Evolutionary conservation across 2,888 invertebrate species (phyloP), one percentile per base, ranked within the genome.

Genomic region (Ormyrus pomaceus): DNA sequence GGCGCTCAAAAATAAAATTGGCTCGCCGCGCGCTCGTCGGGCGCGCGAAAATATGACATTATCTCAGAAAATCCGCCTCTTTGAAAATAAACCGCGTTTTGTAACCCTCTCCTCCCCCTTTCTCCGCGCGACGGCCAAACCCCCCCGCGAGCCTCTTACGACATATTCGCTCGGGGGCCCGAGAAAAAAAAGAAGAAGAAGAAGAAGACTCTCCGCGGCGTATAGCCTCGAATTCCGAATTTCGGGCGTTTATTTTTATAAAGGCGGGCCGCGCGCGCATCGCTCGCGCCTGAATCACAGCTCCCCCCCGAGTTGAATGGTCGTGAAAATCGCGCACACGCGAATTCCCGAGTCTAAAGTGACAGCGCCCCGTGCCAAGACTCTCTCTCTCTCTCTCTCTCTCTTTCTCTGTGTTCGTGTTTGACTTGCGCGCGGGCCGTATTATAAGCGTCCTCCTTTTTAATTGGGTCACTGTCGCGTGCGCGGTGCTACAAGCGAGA

Each of bases 401-500:
- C 19, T 19, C 19, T 19, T 19, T 19, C 34, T 34, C 34, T 34
- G 34, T 34, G 34, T 34, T 34, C 34, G 34, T 34, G 70, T 9
- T 48, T 48, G 8, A 13, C 10, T n/a, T 19, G 64, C 34, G 68
- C 48, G 48, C 50, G 58, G 34, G 34, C 55, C 55, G 72, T 62
- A 68, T 77, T 80, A 74, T 80, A 74, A 70, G n/a, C 64, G 83
- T 76, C 81, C 84, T 77, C 83, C 50, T 82, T 83, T 83, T 81
- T 70, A 85, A 83, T 82, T 66, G 70, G 85, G 85, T 85, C 85
- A 85, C 83, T 85, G 85, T 84, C 85, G 80, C 34, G 34, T 34
- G 34, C 34, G 34, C 61, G 76, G 8, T 19, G 19, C 19, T 19
- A 19, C 1, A 19, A 19, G 2, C 19, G 19, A 19, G 34, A 34